phyloP scores from a whole-genome alignment of 2,888 invertebrate genomes.

The Erynnis tages region DNA sequence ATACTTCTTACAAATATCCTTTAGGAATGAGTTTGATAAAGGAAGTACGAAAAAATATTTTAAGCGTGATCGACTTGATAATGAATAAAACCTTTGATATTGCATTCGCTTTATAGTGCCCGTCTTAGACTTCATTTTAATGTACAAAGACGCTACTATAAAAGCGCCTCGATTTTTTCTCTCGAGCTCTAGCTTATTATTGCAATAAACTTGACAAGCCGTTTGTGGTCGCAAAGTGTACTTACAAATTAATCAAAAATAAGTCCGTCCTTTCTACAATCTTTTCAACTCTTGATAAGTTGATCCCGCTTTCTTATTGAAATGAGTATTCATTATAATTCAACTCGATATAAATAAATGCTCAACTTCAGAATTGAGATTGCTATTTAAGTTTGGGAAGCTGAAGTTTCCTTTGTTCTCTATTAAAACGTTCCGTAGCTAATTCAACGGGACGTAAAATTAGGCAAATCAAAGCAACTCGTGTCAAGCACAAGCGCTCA shows the following conservation, averaged over 20 bases:
- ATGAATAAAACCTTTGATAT: too few relatives aligned
- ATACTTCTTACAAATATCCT: too few relatives aligned
- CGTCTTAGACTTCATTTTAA: slow-evolving; percentile 62
- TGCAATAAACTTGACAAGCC: slow-evolving; percentile 76
- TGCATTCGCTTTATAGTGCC: too few relatives aligned
- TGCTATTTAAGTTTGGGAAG: slow-evolving; percentile 57
- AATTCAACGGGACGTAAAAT: slow-evolving; percentile 62
- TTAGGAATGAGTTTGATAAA: too few relatives aligned
- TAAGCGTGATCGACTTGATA: too few relatives aligned
- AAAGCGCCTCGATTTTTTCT: slow-evolving; percentile 63
- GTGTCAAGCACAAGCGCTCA: slow-evolving; percentile 53
- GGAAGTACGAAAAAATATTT: too few relatives aligned
- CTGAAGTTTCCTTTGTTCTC: slow-evolving; percentile 63
- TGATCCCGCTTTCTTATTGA: slow-evolving; percentile 52
- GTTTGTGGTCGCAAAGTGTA: slow-evolving; percentile 72
- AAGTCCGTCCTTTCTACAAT: slow-evolving; percentile 56
- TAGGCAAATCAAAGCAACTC: slow-evolving; percentile 62
- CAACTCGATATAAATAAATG: slow-evolving; percentile 32
- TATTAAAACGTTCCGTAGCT: slow-evolving; percentile 53
- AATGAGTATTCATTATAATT: slow-evolving; percentile 4
- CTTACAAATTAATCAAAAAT: slow-evolving; percentile 70
- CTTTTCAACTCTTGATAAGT: slow-evolving; percentile 54
- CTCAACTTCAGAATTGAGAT: slow-evolving; percentile 43
- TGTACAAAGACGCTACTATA: slow-evolving; percentile 54
- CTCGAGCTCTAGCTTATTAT: slow-evolving; percentile 70